These are phyloP conservation scores for Cheilosia pagana DNA, from an alignment of 2,888 invertebrate genomes.

Conservation along the genomic window DNA sequence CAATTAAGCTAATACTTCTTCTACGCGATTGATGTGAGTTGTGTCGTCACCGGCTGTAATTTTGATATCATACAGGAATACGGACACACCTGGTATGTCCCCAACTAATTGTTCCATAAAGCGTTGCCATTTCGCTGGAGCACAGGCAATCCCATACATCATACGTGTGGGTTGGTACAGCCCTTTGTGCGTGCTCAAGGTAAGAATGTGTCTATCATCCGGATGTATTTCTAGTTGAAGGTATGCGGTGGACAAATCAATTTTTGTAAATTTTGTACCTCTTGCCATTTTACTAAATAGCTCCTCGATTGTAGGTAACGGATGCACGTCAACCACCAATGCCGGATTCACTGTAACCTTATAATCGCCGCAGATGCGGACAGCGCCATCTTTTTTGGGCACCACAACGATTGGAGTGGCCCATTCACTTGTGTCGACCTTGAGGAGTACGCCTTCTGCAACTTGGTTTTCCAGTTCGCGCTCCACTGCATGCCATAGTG, in stretches of 20 bases:
- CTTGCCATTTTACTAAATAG: slow-evolving; percentile 76
- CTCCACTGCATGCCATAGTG: slow-evolving; percentile 65
- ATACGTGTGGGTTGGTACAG: slow-evolving; percentile 78
- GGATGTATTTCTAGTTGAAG: slow-evolving; percentile 79
- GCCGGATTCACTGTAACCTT: slow-evolving; percentile 77
- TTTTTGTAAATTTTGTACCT: slow-evolving; percentile 77
- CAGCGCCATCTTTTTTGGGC: slow-evolving; percentile 75
- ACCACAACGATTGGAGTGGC: slow-evolving; percentile 79
- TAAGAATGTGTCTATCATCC: slow-evolving; percentile 78
- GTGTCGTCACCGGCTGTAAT: slow-evolving; percentile 76
- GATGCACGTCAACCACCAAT: slow-evolving; percentile 76
- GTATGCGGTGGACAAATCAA: slow-evolving; percentile 79
- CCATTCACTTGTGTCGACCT: slow-evolving; percentile 77
- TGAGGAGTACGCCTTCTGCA: slow-evolving; percentile 36
- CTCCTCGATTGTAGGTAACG: slow-evolving; percentile 77
- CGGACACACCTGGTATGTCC: slow-evolving; percentile 76
- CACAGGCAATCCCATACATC: slow-evolving; percentile 79
- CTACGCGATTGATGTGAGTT: slow-evolving; percentile 76
- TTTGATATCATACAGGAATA: slow-evolving; percentile 77
- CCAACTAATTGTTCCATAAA: slow-evolving; percentile 77
- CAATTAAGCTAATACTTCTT: slow-evolving; percentile 75
- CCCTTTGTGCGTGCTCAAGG: slow-evolving; percentile 80
- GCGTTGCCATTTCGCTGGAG: slow-evolving; percentile 79
- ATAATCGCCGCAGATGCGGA: slow-evolving; percentile 77
- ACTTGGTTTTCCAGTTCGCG: slow-evolving; percentile 67